Evolutionary conservation across 2,888 invertebrate genomes (phyloP).

Genomic region (Parthenolecanium corni): DNA sequence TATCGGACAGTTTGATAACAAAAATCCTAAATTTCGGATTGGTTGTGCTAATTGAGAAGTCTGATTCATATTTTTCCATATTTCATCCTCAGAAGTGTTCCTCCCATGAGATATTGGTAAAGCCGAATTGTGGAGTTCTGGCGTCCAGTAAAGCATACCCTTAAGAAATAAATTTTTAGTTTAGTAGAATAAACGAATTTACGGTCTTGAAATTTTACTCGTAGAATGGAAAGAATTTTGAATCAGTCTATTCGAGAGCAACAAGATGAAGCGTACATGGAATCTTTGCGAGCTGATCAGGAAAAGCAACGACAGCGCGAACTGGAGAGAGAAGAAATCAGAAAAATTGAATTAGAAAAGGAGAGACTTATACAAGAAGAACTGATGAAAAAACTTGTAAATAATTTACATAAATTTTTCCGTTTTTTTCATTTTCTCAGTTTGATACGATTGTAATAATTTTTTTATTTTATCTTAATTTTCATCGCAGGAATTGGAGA

Average conservation of each 20-base stretch:
- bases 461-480: background rate
- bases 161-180: no score
- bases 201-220: no score
- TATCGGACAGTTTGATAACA: no score
- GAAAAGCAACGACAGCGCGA: constrained; percentile 69
- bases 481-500: constrained; percentile 46
- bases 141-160: no score
- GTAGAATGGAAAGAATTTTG: constrained; percentile 69
- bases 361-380: constrained; percentile 17
- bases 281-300: constrained; percentile 82
- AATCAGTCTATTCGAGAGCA: constrained; percentile 76
- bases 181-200: no score
- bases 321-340: constrained; percentile 30
- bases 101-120: no score
- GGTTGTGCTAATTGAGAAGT: no score
- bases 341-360: constrained; percentile 18
- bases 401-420: background rate
- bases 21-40: no score
- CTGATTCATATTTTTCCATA: no score
- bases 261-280: constrained; percentile 88
- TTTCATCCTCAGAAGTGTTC: no score
- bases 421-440: background rate
- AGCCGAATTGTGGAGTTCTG: no score
- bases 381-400: constrained; percentile 14
- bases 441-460: background rate